Percentiles rank a stretch among this genome's conserved stretches.
phyloP scores from a whole-genome alignment of 2,888 invertebrate species.

The Pegoplata infirma region DNA sequence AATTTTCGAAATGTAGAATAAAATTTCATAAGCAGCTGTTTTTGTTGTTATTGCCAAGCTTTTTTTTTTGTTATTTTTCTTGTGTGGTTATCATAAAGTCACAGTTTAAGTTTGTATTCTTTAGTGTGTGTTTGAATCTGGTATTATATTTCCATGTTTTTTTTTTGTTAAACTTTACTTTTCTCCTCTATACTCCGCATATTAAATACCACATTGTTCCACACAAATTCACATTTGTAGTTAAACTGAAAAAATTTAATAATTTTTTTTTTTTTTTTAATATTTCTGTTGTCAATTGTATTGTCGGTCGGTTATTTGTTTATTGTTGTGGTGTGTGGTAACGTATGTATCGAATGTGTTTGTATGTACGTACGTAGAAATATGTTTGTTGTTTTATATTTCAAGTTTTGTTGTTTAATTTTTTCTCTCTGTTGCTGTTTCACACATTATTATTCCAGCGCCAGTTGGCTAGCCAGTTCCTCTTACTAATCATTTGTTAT shows the following conservation, averaged over 20 bases:
- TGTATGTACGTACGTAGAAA: not conserved
- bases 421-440: not conserved
- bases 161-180: not conserved
- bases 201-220: not conserved
- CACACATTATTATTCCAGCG: constrained; percentile 38
- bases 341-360: not conserved
- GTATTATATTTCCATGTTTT: constrained; percentile 17
- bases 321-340: not conserved
- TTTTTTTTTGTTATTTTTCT: not conserved
- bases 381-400: constrained; percentile 6
- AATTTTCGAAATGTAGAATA: constrained; percentile 9
- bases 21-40: constrained; percentile 8
- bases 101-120: not conserved
- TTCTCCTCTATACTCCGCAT: not conserved
- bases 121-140: constrained; percentile 3
- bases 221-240: not conserved
- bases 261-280: not conserved
- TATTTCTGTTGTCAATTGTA: constrained; percentile 10
- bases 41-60: not conserved
- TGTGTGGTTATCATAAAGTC: constrained; percentile 11
- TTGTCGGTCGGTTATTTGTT: constrained; percentile 28
- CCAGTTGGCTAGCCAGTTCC: constrained; percentile 37
- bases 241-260: not conserved
- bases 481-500: constrained; percentile 30
- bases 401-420: constrained; percentile 1